Evolutionary conservation across 92 coral and sea anemone genomes (phyloP).

Genomic region (Heliopora coerulea): DNA sequence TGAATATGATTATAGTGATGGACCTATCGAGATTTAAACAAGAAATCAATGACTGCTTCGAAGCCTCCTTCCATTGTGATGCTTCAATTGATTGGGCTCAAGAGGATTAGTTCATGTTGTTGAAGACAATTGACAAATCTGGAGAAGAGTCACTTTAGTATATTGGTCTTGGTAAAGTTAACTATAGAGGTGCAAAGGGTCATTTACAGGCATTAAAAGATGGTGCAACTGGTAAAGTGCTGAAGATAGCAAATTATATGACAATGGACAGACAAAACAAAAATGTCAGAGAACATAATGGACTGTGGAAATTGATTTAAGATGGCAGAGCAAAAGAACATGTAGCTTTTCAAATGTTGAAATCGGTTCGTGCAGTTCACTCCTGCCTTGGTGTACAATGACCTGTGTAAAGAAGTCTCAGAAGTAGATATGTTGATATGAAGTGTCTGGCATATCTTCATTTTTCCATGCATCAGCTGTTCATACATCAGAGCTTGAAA

Average conservation of each 20-base stretch:
- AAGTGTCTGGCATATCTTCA: slow-evolving; percentile 13
- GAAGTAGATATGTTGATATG: slow-evolving; percentile 11
- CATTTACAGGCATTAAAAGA: slow-evolving; percentile 20
- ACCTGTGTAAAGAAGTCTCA: slow-evolving; percentile 16
- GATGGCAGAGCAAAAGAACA: slow-evolving; percentile 6
- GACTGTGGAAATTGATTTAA: too few species aligned
- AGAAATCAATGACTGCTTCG: slow-evolving; percentile 22
- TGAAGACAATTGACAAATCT: slow-evolving; percentile 15
- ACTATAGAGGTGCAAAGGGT: background rate
- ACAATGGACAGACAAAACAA: slow-evolving; percentile 23
- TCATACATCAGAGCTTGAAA: slow-evolving; percentile 35
- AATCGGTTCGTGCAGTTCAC: slow-evolving; percentile 30
- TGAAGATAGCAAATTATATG: slow-evolving; percentile 17
- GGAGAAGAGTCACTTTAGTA: slow-evolving; percentile 1
- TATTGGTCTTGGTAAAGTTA: slow-evolving; percentile 29
- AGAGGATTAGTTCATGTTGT: slow-evolving; percentile 27
- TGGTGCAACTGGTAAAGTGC: slow-evolving; percentile 18
- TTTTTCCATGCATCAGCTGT: slow-evolving; percentile 29
- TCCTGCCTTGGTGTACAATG: slow-evolving; percentile 16
- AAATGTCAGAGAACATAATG: slow-evolving; percentile 16
- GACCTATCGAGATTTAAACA: slow-evolving; percentile 22
- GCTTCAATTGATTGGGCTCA: slow-evolving; percentile 28
- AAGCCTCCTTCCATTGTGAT: slow-evolving; percentile 23
- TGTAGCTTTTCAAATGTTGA: slow-evolving; percentile 1
- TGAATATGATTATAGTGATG: slow-evolving; percentile 5